Conservation (phyloP, 2,113 vertebrate species). For the Pantherophis guttatus region DNA sequence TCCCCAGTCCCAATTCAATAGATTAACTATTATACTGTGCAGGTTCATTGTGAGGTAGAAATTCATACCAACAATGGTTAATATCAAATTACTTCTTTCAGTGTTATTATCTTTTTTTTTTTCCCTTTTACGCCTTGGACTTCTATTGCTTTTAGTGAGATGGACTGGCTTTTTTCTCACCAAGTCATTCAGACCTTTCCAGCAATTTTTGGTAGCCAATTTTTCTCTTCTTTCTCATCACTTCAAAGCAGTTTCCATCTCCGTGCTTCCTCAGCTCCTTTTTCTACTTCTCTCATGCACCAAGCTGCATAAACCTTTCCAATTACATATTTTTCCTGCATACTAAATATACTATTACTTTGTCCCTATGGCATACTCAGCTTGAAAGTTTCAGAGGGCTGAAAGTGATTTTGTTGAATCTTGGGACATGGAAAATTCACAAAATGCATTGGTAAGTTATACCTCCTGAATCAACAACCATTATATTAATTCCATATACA, state of each 20-base stretch:
- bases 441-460: not conserved
- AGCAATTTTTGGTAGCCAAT: not conserved
- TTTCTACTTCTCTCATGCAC: not conserved
- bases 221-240: not conserved
- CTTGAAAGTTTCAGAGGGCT: not conserved
- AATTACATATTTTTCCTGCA: not conserved
- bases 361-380: not conserved
- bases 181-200: not conserved
- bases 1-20: not conserved
- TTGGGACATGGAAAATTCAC: not conserved
- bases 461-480: not conserved
- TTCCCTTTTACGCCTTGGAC: not conserved
- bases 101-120: not conserved
- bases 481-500: not conserved
- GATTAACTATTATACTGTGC: not conserved
- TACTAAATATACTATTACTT: not conserved
- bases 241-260: not conserved
- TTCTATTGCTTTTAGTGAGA: not conserved
- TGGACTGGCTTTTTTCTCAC: not conserved
- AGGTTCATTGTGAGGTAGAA: not conserved
- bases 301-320: not conserved
- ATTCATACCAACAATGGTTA: not conserved
- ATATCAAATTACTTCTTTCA: not conserved
- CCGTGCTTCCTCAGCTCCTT: not conserved
- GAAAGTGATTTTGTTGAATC: not conserved